Evolutionary conservation across 1,140 invertebrate species (phyloP), one percentile per base, ranked within the genome.

Genomic region (Psilanteris sp.): DNA sequence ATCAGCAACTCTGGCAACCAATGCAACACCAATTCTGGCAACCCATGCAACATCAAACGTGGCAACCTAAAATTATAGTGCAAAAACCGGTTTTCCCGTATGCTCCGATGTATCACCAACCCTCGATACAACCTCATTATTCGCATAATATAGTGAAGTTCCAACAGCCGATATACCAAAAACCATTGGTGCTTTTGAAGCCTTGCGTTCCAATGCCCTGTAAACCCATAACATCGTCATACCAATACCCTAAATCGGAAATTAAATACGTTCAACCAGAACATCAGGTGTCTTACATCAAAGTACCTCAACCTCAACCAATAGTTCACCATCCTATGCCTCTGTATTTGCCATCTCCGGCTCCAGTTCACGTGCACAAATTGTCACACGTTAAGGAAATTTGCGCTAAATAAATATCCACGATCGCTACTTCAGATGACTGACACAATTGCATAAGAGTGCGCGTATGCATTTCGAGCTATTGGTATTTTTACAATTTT

Each of bases 1-100:
- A 55, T n/a, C 29, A 57, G 13, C 18, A 50, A 2, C 2, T 5
- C 4, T 39, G 59, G 43, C 26, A 39, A 34, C 48, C 61, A 4
- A 66, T 54, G 39, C 36, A 64, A 5, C 73, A 70, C 6, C 55
- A 59, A 14, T 1, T 20, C 7, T 73, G 18, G 68, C 75, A 73
- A 32, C 14, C 37, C 1, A 41, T 32, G 32, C 11, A 34, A 5
- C 36, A 59, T 1, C 55, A 46, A 13, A 1, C 8, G 11, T 62
- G 57, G 46, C 62, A 78, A 14, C 61, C 81, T 0, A 79, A 81
- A 39, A 62, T 81, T 1, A 13, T 80, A 4, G 66, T 82, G 0
- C 77, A 83, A 7, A 86, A 82, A 24, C 83, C 84, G 0, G 44
- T 62, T 11, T 37, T 62, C 1, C 54, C 67, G 0, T 79, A 83